Base-by-base conservation (phyloP, 2,113 vertebrate genomes). In the Mionectes macconnelli region DNA sequence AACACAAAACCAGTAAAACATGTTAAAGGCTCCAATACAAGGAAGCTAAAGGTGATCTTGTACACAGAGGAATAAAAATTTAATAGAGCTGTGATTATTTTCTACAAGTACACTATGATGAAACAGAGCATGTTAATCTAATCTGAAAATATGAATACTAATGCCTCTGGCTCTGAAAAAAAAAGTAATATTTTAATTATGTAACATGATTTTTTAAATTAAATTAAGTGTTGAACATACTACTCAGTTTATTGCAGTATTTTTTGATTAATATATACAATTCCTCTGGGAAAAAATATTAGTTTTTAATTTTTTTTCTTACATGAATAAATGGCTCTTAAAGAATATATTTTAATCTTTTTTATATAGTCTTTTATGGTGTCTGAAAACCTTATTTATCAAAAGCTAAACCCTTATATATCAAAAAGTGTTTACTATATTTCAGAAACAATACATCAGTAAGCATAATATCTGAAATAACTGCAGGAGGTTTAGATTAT, bases 151-250 rank as follows among this genome's bases (percentile, higher is more conserved):
- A 82, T 45, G 39, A 84, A 69, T 56, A 84, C 3, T 14, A 78
- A 12, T 75, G n/a, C 27, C 27, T 63, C 28, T 89, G 47, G 44
- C 37, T 95, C 44, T 57, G 44, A 37, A 47, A 74, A 91, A 44
- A 70, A 53, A 28, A 37, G 59, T 77, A 87, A 56, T 75, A 60
- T 81, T 95, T 93, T 90, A 79, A 94, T 94, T 78, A 55, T 40
- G 45, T 56, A 87, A 55, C 7, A 66, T 49, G 31, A 45, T 2
- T 66, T 62, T 91, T 83, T n/a, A 86, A 62, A 53, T 28, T 57
- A 79, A 72, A 68, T 79, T 40, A 19, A 49, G 3, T 30, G 22
- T 70, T 74, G 24, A 45, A 37, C 55, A 14, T 45, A 53, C 44
- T 15, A 50, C 30, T 47, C 20, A 40, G n/a, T 37, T 84, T 62